Percentiles rank a stretch among this genome's conserved stretches.
Evolutionary conservation across 92 coral and sea anemone genomes (phyloP).

Genomic region (Parazoanthus darwini): DNA sequence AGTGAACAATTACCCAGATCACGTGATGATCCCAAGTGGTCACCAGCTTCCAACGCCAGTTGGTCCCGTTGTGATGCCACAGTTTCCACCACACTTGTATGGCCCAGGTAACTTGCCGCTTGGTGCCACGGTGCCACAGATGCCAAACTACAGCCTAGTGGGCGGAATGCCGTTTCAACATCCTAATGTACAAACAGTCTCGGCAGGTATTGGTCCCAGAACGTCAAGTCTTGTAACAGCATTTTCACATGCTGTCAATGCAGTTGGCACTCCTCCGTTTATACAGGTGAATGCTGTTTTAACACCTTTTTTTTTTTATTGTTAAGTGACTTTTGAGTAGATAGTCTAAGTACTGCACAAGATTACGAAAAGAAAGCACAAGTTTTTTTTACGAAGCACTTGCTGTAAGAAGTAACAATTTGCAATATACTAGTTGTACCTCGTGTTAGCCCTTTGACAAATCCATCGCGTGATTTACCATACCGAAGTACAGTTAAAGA

Average conservation of each 20-base stretch:
- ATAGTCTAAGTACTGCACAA: not conserved
- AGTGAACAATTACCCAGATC: slow-evolving; percentile 37
- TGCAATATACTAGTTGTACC: too few relatives aligned
- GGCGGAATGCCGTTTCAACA: slow-evolving; percentile 46
- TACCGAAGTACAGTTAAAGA: too few relatives aligned
- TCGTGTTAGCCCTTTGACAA: too few relatives aligned
- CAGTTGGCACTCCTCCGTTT: slow-evolving; percentile 44
- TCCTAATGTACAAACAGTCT: slow-evolving; percentile 77
- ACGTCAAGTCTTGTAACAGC: slow-evolving; percentile 76
- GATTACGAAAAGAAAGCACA: not conserved
- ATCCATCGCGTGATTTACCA: too few relatives aligned
- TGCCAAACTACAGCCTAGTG: slow-evolving; percentile 39
- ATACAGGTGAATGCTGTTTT: slow-evolving; percentile 12
- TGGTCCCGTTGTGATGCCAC: slow-evolving; percentile 32
- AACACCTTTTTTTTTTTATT: not conserved
- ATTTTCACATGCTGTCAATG: slow-evolving; percentile 52
- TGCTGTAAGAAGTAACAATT: too few relatives aligned
- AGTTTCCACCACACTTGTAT: slow-evolving; percentile 28
- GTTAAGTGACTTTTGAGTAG: not conserved
- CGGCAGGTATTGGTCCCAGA: slow-evolving; percentile 75
- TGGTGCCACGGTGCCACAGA: slow-evolving; percentile 38
- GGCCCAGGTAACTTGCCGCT: slow-evolving; percentile 60
- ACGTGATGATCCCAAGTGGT: slow-evolving; percentile 25
- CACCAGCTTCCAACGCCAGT: slow-evolving; percentile 29
- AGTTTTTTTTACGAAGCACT: too few relatives aligned